Evolutionary conservation across 2,113 vertebrate species (phyloP), one percentile per base, ranked within the genome.

Genomic region (Myrmecophaga tridactyla): DNA sequence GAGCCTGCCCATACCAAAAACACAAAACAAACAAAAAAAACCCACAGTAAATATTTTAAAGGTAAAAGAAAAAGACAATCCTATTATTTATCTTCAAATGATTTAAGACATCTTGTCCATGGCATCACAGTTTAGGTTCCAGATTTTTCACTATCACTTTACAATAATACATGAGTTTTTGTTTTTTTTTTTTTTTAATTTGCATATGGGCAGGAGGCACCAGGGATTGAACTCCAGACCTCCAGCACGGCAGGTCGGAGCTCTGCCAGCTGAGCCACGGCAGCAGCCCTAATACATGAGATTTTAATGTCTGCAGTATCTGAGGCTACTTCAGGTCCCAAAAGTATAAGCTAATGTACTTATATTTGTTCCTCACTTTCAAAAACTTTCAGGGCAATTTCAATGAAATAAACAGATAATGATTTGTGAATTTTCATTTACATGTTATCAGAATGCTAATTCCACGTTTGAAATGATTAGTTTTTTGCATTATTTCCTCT

Each of bases 361-460:
- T 67, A 94, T 36, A 65, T 77, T 69, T n/a, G n/a, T 14, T 12
- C 46, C 5, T 12, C 3, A 39, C 10, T 34, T 36, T 4, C 43
- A 15, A 3, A 20, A 56, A 75, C 78, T 41, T n/a, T 94, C 10
- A 95, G 65, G 72, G 53, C 23, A 82, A 65, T 27, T 60, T 60
- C 27, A 43, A 78, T 89, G 21, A 92, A 86, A 65, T 77, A 63
- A 90, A 92, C 5, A 82, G 14, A 76, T 58, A 85, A 0, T 72
- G n/a, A 72, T 51, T 65, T 92, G 7, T 43, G 20, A 80, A 63
- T 96, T 96, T 80, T 90, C 77, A 69, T 48, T 96, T 78, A 89
- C 1, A 70, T 56, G 7, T 67, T 88, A 85, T 62, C 46, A 94
- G 58, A 86, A 87, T 51, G 62, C 7, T 69, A 67, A 48, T 15